Conservation (phyloP, 2,888 invertebrate species). For the Nysson spinosus region DNA sequence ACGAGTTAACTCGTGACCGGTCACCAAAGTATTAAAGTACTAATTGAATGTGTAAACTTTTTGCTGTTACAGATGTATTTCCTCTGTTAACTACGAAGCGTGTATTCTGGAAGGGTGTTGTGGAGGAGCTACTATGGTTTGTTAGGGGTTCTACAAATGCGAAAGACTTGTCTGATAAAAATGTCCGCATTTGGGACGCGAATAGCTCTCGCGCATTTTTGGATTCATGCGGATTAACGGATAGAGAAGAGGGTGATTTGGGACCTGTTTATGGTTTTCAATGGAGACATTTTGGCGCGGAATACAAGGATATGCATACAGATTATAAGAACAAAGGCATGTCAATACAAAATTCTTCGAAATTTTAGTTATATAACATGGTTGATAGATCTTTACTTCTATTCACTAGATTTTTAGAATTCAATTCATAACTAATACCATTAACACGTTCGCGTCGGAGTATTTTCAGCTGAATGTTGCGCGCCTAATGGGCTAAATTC, state of each 20-base stretch:
- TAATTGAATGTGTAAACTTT: background rate
- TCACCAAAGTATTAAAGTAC: background rate
- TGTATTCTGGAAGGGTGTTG: slow-evolving; percentile 94
- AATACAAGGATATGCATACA: slow-evolving; percentile 88
- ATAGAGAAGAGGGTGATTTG: slow-evolving; percentile 95
- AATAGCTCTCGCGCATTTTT: slow-evolving; percentile 94
- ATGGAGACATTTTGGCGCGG: slow-evolving; percentile 98
- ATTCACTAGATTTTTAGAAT: background rate
- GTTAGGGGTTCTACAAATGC: slow-evolving; percentile 94
- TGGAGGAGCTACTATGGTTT: slow-evolving; percentile 97
- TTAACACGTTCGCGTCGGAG: no score
- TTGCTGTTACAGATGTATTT: slow-evolving; percentile 77
- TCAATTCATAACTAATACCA: no score
- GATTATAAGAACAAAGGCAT: no score
- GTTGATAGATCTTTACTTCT: background rate
- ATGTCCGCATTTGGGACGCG: slow-evolving; percentile 96
- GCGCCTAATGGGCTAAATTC: no score
- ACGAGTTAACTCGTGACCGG: background rate
- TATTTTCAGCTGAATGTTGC: no score
- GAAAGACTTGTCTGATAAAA: slow-evolving; percentile 86
- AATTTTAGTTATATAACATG: background rate
- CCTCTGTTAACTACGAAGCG: slow-evolving; percentile 96
- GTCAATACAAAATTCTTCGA: no score
- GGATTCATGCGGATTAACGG: slow-evolving; percentile 89
- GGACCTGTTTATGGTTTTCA: slow-evolving; percentile 99